Percentiles rank a stretch among this genome's conserved stretches.
Evolutionary conservation across 23 tunicate species (phyloP).

Genomic region (Trididemnum miniatum): DNA sequence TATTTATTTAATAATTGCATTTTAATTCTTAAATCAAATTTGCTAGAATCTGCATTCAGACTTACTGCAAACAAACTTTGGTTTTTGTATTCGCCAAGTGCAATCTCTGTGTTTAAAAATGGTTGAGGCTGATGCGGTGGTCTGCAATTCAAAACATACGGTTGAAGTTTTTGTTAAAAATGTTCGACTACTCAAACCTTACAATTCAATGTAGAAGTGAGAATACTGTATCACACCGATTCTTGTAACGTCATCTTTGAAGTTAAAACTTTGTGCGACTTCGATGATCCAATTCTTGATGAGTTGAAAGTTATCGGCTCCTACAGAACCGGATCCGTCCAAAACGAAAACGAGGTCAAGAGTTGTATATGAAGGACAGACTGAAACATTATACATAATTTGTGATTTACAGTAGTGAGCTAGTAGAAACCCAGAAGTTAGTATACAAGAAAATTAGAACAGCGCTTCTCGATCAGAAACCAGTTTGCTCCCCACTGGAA

Average conservation of each 20-base stretch:
- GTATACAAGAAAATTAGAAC: too few relatives aligned
- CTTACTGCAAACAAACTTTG: conserved; percentile 1
- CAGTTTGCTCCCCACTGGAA: too few relatives aligned
- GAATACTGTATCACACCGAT: conserved; percentile 81
- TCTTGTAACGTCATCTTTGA: conserved; percentile 14
- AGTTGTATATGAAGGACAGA: neutral
- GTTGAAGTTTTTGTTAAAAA: too few relatives aligned
- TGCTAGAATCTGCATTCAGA: too few relatives aligned
- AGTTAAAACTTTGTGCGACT: conserved; percentile 41
- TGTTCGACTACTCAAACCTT: too few relatives aligned
- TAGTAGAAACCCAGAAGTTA: too few relatives aligned
- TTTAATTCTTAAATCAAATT: too few relatives aligned
- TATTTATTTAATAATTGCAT: too few relatives aligned
- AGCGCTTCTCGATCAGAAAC: too few relatives aligned
- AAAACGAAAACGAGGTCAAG: conserved; percentile 65
- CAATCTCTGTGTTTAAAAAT: conserved; percentile 6
- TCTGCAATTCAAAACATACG: too few relatives aligned
- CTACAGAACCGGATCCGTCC: conserved; percentile 77
- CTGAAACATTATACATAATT: too few relatives aligned
- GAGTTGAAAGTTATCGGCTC: conserved; percentile 29
- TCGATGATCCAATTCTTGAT: conserved; percentile 65
- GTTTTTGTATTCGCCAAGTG: conserved; percentile 18
- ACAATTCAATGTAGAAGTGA: conserved; percentile 35
- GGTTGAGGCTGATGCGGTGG: conserved; percentile 15
- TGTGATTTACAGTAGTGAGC: too few relatives aligned